Conservation (phyloP, 2,113 vertebrate species). For the Myrmecophaga tridactyla region DNA sequence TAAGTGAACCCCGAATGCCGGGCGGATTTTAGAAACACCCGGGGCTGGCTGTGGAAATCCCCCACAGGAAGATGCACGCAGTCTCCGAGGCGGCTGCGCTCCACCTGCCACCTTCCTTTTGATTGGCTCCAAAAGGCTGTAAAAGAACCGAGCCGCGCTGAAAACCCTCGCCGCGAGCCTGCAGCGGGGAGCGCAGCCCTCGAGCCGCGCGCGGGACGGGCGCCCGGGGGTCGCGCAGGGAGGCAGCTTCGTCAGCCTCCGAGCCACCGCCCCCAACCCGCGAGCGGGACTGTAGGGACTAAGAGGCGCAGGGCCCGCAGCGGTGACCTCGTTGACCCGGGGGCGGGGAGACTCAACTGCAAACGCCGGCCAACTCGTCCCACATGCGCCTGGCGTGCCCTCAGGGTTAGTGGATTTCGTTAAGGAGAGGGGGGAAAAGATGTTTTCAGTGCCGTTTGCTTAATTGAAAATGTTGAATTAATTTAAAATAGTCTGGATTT, state of each 20-base stretch:
- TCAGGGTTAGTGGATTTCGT: neutral
- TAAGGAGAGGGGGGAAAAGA: too few species aligned
- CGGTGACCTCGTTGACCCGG: neutral
- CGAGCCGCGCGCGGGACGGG: neutral
- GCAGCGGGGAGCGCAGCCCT: neutral
- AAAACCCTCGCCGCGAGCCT: neutral
- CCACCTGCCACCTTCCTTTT: constrained; percentile 34
- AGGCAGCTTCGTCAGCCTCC: neutral
- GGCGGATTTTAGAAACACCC: neutral
- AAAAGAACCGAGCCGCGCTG: neutral
- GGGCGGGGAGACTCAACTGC: neutral
- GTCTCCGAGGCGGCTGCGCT: neutral
- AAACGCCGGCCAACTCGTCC: too few species aligned
- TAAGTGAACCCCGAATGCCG: neutral
- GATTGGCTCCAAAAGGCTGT: neutral
- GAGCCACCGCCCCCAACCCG: neutral
- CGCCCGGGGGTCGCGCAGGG: neutral
- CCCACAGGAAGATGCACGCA: constrained; percentile 38
- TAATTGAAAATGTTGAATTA: neutral
- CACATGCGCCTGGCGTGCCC: neutral
- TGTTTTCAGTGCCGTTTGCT: neutral
- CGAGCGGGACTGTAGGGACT: neutral
- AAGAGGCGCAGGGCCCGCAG: neutral
- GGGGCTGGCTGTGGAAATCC: constrained; percentile 59
- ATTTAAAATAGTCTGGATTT: neutral